Evolutionary conservation across 2,113 vertebrate species (phyloP).

Genomic region (Platysteira castanea): DNA sequence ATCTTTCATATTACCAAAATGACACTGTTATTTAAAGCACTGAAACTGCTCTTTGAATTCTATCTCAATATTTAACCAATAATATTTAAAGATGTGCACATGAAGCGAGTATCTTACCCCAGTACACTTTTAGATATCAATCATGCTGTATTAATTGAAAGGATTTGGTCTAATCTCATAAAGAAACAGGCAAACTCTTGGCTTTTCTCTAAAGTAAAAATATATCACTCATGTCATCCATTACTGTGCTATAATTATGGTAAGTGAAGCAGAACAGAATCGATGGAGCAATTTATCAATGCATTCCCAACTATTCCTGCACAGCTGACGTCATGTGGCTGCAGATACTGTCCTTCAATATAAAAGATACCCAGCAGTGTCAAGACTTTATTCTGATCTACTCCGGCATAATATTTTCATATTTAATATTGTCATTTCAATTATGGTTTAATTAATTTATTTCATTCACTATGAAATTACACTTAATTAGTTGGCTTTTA

Average conservation of each 20-base stretch:
- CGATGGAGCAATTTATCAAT: slow-evolving; percentile 95
- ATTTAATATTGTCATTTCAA: slow-evolving; percentile 73
- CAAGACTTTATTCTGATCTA: slow-evolving; percentile 73
- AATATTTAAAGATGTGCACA: slow-evolving; percentile 65
- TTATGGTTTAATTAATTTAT: slow-evolving; percentile 79
- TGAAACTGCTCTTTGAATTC: slow-evolving; percentile 56
- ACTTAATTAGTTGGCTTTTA: slow-evolving; percentile 64
- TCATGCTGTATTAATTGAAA: slow-evolving; percentile 80
- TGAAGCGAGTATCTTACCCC: slow-evolving; percentile 58
- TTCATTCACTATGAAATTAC: slow-evolving; percentile 67
- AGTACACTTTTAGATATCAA: slow-evolving; percentile 71
- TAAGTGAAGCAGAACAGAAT: slow-evolving; percentile 93
- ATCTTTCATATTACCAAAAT: slow-evolving; percentile 53
- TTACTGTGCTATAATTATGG: slow-evolving; percentile 95
- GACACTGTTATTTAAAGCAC: slow-evolving; percentile 54
- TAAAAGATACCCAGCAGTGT: slow-evolving; percentile 68
- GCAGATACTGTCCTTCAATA: slow-evolving; percentile 81
- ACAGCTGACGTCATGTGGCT: slow-evolving; percentile 75
- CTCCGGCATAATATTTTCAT: slow-evolving; percentile 75
- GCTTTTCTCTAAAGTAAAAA: slow-evolving; percentile 82
- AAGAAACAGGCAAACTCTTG: slow-evolving; percentile 79
- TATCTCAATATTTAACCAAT: slow-evolving; percentile 64
- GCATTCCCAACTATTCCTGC: slow-evolving; percentile 80
- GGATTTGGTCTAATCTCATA: slow-evolving; percentile 79
- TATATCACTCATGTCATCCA: slow-evolving; percentile 89